phyloP scores from a whole-genome alignment of 2,113 vertebrate genomes.

The Trachemys scripta region DNA sequence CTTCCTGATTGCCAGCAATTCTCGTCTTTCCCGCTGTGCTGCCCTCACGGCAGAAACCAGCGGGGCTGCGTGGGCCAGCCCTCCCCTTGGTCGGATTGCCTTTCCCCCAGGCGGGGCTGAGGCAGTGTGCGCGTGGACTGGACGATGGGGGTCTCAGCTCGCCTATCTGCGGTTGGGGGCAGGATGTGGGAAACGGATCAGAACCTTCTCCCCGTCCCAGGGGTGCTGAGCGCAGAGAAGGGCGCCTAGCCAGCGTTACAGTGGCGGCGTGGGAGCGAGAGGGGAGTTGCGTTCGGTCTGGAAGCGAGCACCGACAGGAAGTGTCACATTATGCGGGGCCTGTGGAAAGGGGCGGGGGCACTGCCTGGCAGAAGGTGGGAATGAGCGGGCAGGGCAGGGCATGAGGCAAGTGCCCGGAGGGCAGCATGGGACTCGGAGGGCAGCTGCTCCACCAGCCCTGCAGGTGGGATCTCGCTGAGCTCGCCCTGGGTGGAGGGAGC shows the following conservation, averaged over 20 bases:
- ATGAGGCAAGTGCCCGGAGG: not conserved
- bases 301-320: no score
- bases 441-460: not conserved
- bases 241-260: accelerated
- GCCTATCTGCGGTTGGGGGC: not conserved
- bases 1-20: not conserved
- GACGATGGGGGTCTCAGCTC: no score
- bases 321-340: no score
- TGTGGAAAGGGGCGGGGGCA: no score
- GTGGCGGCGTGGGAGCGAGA: accelerated
- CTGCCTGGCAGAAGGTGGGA: not conserved
- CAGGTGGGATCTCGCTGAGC: not conserved
- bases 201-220: not conserved
- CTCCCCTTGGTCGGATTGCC: no score
- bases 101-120: not conserved
- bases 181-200: not conserved
- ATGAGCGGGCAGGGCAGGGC: not conserved
- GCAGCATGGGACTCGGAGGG: no score
- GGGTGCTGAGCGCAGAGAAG: not conserved
- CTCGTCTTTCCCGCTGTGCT: not conserved
- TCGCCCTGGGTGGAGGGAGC: not conserved
- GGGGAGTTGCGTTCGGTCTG: not conserved
- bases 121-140: accelerated
- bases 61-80: not conserved
- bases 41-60: not conserved